Base-by-base conservation (phyloP, 1,140 invertebrate species). In the Pseudomyrmex gracilis region DNA sequence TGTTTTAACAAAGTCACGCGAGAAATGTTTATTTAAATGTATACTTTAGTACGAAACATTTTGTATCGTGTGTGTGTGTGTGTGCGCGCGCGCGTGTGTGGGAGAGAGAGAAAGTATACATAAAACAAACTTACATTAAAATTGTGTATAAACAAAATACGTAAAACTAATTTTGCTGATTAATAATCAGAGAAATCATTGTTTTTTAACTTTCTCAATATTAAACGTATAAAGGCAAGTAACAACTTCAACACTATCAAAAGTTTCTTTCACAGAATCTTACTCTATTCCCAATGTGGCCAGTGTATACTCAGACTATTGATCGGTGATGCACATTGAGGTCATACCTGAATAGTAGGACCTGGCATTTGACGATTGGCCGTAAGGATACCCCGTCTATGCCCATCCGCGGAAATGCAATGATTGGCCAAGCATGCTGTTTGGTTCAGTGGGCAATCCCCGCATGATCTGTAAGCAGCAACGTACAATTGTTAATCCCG, bases 341-440 rank as follows among this genome's bases (percentile, higher is more conserved):
- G 55, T 8, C 60, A 84, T 93, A 96, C 96, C 93, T 98, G 96
- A 61, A 98, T 97, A 5, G 95, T 92, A 0, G 98, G 98, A 0
- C 97, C 98, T 2, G 98, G 98, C 15, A 98, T 92, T 92, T 96
- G 96, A 68, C 97, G 95, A 93, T 99, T 98, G 1, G 97, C 97
- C 0, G 97, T 96, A 17, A 98, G 94, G 2, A 98, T 95, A 1
- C 96, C 96, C 12, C 96, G 94, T n/a, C 95, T 93, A 15, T 96
- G 94, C 9, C 97, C 97, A 90, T 97, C 96, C 1, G 95, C 96
- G 66, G 95, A 95, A 55, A 97, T 95, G 86, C 97, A 98, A 70
- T 96, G 95, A 34, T 95, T 92, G 13, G 94, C 94, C 73, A 95
- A 93, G 68, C 96, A 96, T 24, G 94, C 95, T 0, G 95, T 96